A percentile compares a stretch with the other conserved stretches of the same genome.
These are phyloP conservation scores for Nematostella vectensis DNA, from an alignment of 92 coral and sea anemone species.

Conservation along the genomic window DNA sequence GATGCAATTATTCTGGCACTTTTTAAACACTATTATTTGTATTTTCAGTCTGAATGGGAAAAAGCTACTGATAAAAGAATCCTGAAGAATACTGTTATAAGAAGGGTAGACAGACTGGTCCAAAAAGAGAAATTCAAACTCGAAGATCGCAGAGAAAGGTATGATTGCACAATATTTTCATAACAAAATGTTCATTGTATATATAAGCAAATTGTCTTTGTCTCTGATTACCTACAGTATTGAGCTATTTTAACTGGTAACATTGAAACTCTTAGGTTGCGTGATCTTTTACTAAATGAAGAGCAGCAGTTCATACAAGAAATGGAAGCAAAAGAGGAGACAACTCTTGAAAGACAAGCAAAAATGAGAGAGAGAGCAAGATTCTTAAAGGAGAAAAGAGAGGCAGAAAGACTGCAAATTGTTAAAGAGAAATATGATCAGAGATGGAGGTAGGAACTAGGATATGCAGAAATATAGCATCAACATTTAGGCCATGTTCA, in stretches of 20 bases:
- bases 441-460: constrained; percentile 84
- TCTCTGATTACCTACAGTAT: too few species aligned
- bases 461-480: too few species aligned
- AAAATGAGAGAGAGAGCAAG: constrained; percentile 98
- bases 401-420: constrained; percentile 68
- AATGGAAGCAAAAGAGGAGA: constrained; percentile 96
- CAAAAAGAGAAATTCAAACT: constrained; percentile 69
- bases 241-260: too few species aligned
- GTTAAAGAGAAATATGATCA: constrained; percentile 89
- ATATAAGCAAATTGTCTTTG: too few species aligned
- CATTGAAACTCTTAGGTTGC: constrained; percentile 49
- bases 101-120: constrained; percentile 86
- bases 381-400: constrained; percentile 85
- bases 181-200: too few species aligned
- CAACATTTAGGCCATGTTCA: too few species aligned
- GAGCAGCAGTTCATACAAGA: constrained; percentile 71
- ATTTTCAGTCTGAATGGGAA: constrained; percentile 86
- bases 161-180: constrained; percentile 5
- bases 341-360: constrained; percentile 93
- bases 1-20: too few species aligned
- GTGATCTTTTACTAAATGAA: constrained; percentile 74
- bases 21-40: too few species aligned
- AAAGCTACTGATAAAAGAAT: constrained; percentile 89
- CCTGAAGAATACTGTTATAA: constrained; percentile 65
- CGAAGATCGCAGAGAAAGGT: constrained; percentile 93